Conservation (phyloP, 1,140 invertebrate genomes). For the Gonatopus flavifemur region DNA sequence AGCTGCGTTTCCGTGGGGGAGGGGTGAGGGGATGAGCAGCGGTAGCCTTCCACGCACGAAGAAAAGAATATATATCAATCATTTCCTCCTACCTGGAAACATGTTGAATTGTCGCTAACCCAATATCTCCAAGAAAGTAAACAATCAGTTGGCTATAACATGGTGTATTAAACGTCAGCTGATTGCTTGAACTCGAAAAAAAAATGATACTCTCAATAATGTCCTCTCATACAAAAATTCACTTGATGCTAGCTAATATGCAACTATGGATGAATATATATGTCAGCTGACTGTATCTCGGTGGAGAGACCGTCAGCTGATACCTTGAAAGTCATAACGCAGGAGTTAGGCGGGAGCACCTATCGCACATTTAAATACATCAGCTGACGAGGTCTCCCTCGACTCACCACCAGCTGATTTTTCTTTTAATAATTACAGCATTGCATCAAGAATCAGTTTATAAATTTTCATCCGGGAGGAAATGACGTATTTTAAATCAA, state of each 20-base stretch:
- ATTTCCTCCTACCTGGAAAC: too few relatives aligned
- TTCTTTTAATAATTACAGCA: not conserved
- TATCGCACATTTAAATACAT: not conserved
- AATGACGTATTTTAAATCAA: not conserved
- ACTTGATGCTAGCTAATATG: too few relatives aligned
- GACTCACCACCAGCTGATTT: not conserved
- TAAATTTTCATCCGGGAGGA: not conserved
- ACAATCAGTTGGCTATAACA: too few relatives aligned
- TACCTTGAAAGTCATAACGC: too few relatives aligned
- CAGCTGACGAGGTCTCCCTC: too few relatives aligned
- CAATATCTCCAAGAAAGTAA: too few relatives aligned
- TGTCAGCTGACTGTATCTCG: not conserved
- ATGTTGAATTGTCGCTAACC: too few relatives aligned
- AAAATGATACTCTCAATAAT: not conserved
- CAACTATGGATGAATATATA: too few relatives aligned
- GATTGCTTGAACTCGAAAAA: not conserved
- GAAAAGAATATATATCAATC: slow-evolving; percentile 1
- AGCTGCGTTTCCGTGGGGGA: too few relatives aligned
- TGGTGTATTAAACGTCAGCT: too few relatives aligned
- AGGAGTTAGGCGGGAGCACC: not conserved
- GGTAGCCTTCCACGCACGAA: not conserved
- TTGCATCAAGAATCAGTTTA: not conserved
- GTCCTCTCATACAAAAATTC: too few relatives aligned
- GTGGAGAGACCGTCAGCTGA: not conserved
- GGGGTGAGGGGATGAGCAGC: not conserved